phyloP scores from a whole-genome alignment of 2,113 vertebrate genomes.

The Turnix velox region DNA sequence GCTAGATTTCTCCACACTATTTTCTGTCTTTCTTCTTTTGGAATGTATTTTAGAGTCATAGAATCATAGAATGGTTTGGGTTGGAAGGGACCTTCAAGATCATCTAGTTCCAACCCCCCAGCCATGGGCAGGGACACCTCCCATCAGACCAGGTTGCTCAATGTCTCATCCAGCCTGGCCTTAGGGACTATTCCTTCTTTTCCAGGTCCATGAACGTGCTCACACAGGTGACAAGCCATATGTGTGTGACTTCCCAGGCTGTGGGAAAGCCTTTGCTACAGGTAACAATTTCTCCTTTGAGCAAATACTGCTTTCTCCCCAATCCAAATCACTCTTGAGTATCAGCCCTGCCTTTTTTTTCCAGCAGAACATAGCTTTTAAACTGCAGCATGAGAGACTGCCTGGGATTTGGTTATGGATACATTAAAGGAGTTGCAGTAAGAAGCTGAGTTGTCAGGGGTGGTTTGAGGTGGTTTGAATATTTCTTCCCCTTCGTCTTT shows the following conservation, averaged over 20 bases:
- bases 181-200: neutral
- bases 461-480: neutral
- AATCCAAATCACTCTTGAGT: neutral
- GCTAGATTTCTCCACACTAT: neutral
- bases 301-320: neutral
- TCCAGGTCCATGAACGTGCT: slow-evolving; percentile 79
- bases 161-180: no score
- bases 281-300: slow-evolving; percentile 40
- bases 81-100: no score
- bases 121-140: no score
- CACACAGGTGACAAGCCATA: slow-evolving; percentile 81
- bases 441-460: neutral
- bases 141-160: no score
- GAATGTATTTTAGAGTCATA: neutral
- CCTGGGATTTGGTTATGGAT: neutral
- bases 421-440: neutral
- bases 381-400: neutral
- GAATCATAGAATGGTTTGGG: no score
- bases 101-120: no score
- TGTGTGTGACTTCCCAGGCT: slow-evolving; percentile 73
- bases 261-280: slow-evolving; percentile 82
- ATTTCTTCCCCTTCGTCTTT: neutral
- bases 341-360: neutral
- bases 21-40: neutral
- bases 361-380: neutral